Evolutionary conservation across 2,888 invertebrate genomes (phyloP).

Genomic region (Sceliomorpha sp.): DNA sequence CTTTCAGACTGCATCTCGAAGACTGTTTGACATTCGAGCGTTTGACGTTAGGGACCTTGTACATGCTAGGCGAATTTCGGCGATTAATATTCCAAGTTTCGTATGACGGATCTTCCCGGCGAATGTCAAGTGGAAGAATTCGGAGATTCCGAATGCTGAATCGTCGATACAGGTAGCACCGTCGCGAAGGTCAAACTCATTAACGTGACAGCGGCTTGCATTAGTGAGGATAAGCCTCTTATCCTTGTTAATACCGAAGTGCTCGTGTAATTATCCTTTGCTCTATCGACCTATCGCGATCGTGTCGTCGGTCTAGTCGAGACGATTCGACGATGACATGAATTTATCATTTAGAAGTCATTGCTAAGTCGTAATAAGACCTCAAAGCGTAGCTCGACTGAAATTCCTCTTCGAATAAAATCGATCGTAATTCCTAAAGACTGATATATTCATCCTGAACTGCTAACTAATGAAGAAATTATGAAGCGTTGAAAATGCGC

Average conservation of each 20-base stretch:
- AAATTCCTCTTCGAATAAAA: no score
- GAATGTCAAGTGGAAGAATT: constrained; percentile 5
- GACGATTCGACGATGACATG: constrained; percentile 19
- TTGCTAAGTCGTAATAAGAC: no score
- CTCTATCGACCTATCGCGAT: constrained; percentile 39
- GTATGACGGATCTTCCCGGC: constrained; percentile 15
- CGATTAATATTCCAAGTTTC: constrained; percentile 35
- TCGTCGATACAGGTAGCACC: constrained; percentile 25
- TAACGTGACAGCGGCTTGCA: constrained; percentile 48
- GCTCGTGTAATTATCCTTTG: constrained; percentile 45
- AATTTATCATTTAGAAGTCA: neutral
- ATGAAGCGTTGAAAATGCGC: no score
- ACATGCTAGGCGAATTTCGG: no score
- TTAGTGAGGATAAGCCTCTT: constrained; percentile 47
- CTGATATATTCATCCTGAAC: no score
- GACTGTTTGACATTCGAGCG: no score
- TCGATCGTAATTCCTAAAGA: no score
- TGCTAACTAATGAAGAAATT: no score
- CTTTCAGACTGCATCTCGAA: no score
- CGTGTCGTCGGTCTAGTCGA: constrained; percentile 27
- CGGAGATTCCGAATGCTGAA: constrained; percentile 21
- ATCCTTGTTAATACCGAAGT: constrained; percentile 44
- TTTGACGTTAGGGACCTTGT: neutral
- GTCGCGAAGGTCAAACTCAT: constrained; percentile 51
- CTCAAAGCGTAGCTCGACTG: no score